A percentile compares a stretch with the other conserved stretches of the same genome.
These are phyloP conservation scores for Cherax quadricarinatus DNA, from an alignment of 1,140 invertebrate genomes.

Conservation along the genomic window DNA sequence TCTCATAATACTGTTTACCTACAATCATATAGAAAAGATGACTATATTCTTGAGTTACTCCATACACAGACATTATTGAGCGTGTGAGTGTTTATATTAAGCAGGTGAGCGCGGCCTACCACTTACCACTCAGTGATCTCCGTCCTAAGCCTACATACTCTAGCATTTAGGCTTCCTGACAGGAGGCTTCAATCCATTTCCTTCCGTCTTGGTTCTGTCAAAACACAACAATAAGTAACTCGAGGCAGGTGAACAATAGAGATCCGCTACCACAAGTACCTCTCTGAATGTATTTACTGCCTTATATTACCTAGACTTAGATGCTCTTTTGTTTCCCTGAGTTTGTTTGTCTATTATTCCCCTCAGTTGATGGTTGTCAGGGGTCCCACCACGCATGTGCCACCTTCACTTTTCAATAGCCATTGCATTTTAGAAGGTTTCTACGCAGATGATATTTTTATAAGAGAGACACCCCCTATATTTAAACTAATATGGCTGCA, in stretches of 20 bases:
- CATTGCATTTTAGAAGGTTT: slow-evolving; percentile 7
- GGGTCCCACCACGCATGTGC: slow-evolving; percentile 26
- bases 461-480: no score
- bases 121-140: slow-evolving; percentile 3
- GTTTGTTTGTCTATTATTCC: slow-evolving; percentile 16
- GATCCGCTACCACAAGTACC: background rate
- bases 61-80: background rate
- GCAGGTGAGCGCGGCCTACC: background rate
- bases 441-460: background rate
- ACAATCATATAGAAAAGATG: no score
- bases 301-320: background rate
- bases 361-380: background rate
- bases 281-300: no score
- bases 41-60: no score
- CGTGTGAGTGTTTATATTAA: background rate
- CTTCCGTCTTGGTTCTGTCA: slow-evolving; percentile 30
- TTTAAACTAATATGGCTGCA: background rate
- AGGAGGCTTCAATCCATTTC: slow-evolving; percentile 34
- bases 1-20: no score
- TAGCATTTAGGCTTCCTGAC: slow-evolving; percentile 11
- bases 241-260: slow-evolving; percentile 28
- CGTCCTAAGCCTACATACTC: slow-evolving; percentile 12
- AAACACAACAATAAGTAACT: slow-evolving; percentile 14
- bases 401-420: slow-evolving; percentile 7
- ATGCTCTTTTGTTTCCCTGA: background rate